Evolutionary conservation across 30 jellyfish, hydroid and myxozoan genomes (phyloP).

Genomic region (Cassiopea xamachana): DNA sequence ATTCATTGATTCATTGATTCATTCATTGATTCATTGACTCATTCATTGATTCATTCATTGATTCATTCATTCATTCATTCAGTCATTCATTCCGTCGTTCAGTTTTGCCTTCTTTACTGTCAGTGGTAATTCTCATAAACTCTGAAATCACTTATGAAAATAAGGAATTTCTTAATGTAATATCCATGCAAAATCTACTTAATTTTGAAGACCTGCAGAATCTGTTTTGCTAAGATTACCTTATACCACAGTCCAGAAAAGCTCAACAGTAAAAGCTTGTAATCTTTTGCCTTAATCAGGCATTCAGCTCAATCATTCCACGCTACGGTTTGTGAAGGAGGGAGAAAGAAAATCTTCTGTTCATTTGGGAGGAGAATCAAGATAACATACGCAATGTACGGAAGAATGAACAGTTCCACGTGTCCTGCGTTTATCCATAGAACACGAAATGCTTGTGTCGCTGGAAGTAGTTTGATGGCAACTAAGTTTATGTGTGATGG

Average conservation of each 20-base stretch:
- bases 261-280: no score
- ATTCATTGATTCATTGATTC: not conserved
- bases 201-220: not conserved
- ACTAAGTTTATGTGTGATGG: conserved; percentile 61
- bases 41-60: no score
- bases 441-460: conserved; percentile 38
- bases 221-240: not conserved
- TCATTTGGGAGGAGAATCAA: conserved; percentile 50
- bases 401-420: conserved; percentile 4
- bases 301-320: conserved; percentile 39
- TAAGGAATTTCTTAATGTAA: not conserved
- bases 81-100: not conserved
- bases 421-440: conserved; percentile 15
- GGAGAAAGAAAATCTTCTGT: conserved; percentile 15
- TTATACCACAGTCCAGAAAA: no score
- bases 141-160: not conserved
- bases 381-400: conserved; percentile 62
- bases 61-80: no score
- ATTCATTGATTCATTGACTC: no score
- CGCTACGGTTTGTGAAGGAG: conserved; percentile 35
- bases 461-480: conserved; percentile 31
- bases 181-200: not conserved
- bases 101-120: not conserved
- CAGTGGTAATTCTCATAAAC: not conserved
- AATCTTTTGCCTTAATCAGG: not conserved